Evolutionary conservation across 2,797 vertebrate genomes (phyloP).

Genomic region (Okamejei kenojei): DNA sequence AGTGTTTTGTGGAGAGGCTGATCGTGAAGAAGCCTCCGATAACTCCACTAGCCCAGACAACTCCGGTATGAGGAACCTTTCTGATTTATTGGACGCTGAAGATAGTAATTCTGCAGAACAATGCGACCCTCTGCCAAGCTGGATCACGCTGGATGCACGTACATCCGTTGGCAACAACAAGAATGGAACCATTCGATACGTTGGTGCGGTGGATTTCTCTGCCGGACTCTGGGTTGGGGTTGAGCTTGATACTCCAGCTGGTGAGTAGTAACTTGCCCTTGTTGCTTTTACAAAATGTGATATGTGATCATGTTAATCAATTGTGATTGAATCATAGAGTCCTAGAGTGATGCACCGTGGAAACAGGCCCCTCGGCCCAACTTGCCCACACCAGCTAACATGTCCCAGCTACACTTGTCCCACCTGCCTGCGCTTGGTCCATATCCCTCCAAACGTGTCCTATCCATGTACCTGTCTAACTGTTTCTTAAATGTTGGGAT

Average conservation of each 20-base stretch:
- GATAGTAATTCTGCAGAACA: conserved; percentile 59
- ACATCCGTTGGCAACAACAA: conserved; percentile 72
- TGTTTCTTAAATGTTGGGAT: too few species aligned
- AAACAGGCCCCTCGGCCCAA: too few species aligned
- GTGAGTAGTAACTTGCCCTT: conserved; percentile 53
- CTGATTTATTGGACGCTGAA: conserved; percentile 61
- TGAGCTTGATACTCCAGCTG: conserved; percentile 69
- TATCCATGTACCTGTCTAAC: too few species aligned
- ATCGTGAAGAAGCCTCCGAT: conserved; percentile 35
- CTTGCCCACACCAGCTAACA: too few species aligned
- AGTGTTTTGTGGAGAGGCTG: conserved; percentile 18
- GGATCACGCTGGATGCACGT: conserved; percentile 67
- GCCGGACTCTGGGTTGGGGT: conserved; percentile 73
- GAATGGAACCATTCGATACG: conserved; percentile 65
- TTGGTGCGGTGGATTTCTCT: conserved; percentile 76
- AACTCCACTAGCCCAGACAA: conserved; percentile 43
- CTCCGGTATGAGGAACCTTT: conserved; percentile 48
- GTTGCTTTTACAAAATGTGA: neutral
- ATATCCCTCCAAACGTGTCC: too few species aligned
- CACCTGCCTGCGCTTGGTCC: too few species aligned
- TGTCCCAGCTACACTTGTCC: too few species aligned
- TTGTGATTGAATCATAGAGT: too few species aligned
- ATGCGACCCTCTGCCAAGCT: conserved; percentile 52
- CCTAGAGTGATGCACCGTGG: too few species aligned
- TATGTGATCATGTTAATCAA: neutral